A percentile compares a stretch with the other conserved stretches of the same genome.
These are phyloP conservation scores for Pimephales promelas DNA, from an alignment of 2,113 vertebrate species.

Conservation along the genomic window DNA sequence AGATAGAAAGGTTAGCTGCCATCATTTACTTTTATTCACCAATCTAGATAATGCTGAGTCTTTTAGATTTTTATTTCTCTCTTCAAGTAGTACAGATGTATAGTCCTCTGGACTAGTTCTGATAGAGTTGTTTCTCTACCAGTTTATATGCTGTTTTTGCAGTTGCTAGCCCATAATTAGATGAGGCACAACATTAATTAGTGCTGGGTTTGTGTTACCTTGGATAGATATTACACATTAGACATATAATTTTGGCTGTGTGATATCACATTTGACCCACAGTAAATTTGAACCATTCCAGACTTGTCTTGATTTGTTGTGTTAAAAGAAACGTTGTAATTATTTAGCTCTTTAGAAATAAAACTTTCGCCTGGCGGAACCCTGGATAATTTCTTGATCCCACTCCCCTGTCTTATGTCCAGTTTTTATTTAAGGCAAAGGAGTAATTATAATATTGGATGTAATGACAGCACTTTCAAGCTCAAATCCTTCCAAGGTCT, in stretches of 20 bases:
- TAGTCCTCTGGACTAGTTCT: constrained; percentile 1
- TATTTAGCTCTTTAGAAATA: background rate
- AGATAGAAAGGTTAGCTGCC: constrained; percentile 41
- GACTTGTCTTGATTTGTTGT: too few species aligned
- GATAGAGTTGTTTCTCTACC: constrained; percentile 2
- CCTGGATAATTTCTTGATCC: background rate
- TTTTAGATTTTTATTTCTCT: constrained; percentile 41
- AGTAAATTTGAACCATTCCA: too few species aligned
- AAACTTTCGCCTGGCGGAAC: background rate
- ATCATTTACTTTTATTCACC: constrained; percentile 56
- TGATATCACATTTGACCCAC: background rate
- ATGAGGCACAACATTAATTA: background rate
- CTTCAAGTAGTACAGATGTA: constrained; percentile 12
- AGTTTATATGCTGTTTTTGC: background rate
- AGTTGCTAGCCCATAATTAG: background rate
- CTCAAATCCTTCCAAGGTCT: background rate
- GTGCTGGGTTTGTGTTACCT: background rate
- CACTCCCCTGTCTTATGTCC: background rate
- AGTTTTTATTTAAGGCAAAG: background rate
- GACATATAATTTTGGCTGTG: background rate
- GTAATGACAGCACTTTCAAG: background rate
- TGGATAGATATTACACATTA: background rate
- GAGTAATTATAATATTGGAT: background rate
- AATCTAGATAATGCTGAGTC: constrained; percentile 45
- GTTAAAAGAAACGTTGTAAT: background rate